These are phyloP conservation scores for Darevskia nairensis DNA, from an alignment of 2,797 vertebrate genomes.

Conservation along the genomic window DNA sequence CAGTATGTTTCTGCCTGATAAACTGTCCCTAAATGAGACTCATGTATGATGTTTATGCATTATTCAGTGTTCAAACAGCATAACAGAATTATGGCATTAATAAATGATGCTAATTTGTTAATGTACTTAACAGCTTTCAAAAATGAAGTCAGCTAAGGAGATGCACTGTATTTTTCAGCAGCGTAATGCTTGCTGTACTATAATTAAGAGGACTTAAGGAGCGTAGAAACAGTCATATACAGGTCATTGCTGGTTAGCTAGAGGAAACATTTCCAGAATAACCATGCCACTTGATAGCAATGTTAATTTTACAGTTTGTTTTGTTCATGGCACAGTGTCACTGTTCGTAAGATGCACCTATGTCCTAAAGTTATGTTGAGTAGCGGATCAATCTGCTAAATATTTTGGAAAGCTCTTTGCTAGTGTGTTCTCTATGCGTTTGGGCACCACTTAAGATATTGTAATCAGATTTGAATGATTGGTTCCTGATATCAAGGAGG, in stretches of 20 bases:
- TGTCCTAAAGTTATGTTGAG: background rate
- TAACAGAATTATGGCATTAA: slow-evolving; percentile 29
- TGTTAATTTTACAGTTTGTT: background rate
- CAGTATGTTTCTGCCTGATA: slow-evolving; percentile 23
- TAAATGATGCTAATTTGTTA: slow-evolving; percentile 53
- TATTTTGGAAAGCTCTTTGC: too few species aligned
- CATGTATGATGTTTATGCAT: slow-evolving; percentile 33
- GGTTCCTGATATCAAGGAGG: too few species aligned
- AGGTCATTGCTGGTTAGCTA: slow-evolving; percentile 35
- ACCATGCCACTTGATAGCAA: background rate
- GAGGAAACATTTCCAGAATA: background rate
- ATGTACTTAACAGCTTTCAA: slow-evolving; percentile 36
- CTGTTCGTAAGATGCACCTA: background rate
- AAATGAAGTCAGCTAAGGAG: slow-evolving; percentile 30
- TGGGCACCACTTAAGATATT: too few species aligned
- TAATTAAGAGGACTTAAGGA: slow-evolving; percentile 5
- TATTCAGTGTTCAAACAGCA: slow-evolving; percentile 47
- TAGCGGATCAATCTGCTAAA: too few species aligned
- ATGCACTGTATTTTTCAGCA: slow-evolving; percentile 1
- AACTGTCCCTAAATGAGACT: slow-evolving; percentile 29
- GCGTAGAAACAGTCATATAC: background rate
- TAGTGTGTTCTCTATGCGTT: too few species aligned
- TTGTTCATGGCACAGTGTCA: background rate
- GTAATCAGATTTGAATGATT: too few species aligned
- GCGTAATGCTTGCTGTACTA: slow-evolving; percentile 12